A percentile compares a stretch with the other conserved stretches of the same genome.
Evolutionary conservation across 2,113 vertebrate genomes (phyloP).

Genomic region (Festucalex cinctus): DNA sequence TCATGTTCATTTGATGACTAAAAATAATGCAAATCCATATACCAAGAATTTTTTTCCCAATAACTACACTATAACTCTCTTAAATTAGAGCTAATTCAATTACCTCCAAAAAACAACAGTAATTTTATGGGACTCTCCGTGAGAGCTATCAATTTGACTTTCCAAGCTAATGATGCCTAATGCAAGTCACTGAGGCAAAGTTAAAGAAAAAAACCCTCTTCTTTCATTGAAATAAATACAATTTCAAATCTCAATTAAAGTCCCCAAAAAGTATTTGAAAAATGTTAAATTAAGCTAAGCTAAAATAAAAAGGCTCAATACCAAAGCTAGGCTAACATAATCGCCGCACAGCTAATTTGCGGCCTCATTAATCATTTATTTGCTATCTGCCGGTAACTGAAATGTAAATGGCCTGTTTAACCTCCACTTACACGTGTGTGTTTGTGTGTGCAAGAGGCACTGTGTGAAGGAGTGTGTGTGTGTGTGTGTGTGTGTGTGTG

Average conservation of each 20-base stretch:
- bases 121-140: too few species aligned
- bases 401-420: slow-evolving; percentile 73
- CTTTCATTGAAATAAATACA: too few species aligned
- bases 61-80: too few species aligned
- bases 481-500: slow-evolving; percentile 26
- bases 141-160: too few species aligned
- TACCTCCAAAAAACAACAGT: too few species aligned
- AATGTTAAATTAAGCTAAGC: too few species aligned
- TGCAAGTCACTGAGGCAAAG: too few species aligned
- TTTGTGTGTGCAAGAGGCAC: slow-evolving; percentile 18
- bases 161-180: too few species aligned
- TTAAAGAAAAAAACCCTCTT: too few species aligned
- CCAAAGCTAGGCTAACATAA: slow-evolving; percentile 26
- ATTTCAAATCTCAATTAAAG: not conserved
- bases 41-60: not conserved
- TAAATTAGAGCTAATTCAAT: too few species aligned
- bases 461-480: slow-evolving; percentile 10
- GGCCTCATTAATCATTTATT: slow-evolving; percentile 63
- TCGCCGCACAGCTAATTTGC: slow-evolving; percentile 44
- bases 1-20: not conserved
- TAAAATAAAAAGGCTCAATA: slow-evolving; percentile 11
- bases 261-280: not conserved
- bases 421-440: slow-evolving; percentile 54
- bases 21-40: not conserved
- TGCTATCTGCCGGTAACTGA: slow-evolving; percentile 64